phyloP scores from a whole-genome alignment of 2,797 vertebrate genomes.

The Coregonus ussuriensis region DNA sequence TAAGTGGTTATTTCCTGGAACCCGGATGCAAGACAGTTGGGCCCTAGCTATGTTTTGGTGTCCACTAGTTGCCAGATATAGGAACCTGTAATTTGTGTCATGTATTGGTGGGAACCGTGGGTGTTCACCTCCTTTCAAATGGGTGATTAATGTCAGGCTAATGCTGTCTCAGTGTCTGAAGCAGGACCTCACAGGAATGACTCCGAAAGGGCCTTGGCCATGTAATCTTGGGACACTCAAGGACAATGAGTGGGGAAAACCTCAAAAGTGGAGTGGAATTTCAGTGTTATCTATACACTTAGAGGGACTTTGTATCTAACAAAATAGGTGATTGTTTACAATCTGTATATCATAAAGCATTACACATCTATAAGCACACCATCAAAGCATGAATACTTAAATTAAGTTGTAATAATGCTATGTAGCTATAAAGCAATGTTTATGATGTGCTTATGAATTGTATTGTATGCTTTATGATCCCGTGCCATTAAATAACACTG shows the following conservation, averaged over 20 bases:
- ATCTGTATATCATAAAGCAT: background rate
- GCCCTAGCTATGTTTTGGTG: conserved; percentile 26
- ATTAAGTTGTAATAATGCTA: background rate
- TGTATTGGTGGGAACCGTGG: conserved; percentile 59
- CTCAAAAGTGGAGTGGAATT: background rate
- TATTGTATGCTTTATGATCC: background rate
- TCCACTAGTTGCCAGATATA: conserved; percentile 54
- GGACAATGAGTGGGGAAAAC: conserved; percentile 16
- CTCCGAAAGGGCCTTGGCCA: conserved; percentile 24
- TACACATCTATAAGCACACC: background rate
- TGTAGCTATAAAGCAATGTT: background rate
- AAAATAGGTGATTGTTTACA: conserved; percentile 16
- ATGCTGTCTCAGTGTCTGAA: conserved; percentile 36
- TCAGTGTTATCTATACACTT: conserved; percentile 2
- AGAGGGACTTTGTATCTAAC: conserved; percentile 10
- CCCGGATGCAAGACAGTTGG: conserved; percentile 21
- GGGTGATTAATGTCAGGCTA: conserved; percentile 47
- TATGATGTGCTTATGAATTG: background rate
- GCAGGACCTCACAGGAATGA: conserved; percentile 30
- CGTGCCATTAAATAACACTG: background rate
- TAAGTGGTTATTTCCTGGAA: conserved; percentile 4
- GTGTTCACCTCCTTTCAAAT: conserved; percentile 50
- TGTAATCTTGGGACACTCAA: conserved; percentile 15
- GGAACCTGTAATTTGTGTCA: conserved; percentile 62
- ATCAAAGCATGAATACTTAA: background rate